A percentile compares a stretch with the other conserved stretches of the same genome.
Evolutionary conservation across 1,140 invertebrate genomes (phyloP).

Genomic region (Grapholita molesta): DNA sequence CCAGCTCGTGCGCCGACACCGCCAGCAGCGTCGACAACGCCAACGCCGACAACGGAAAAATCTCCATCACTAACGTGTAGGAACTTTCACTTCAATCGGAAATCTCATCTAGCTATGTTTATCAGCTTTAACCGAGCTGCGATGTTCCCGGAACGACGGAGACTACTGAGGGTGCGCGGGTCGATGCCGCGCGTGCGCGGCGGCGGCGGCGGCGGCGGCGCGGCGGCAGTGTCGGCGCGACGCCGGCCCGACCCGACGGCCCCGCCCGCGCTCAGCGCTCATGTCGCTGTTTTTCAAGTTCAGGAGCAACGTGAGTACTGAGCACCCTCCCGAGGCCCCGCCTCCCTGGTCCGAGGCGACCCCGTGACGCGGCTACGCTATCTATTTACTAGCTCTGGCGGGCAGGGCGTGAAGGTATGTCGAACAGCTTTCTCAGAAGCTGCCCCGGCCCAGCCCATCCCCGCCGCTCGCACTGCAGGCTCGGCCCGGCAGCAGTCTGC

Average conservation of each 20-base stretch:
- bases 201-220: conserved; percentile 43
- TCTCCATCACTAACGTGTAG: conserved; percentile 34
- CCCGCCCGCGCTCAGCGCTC: conserved; percentile 20
- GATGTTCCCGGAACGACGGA: not conserved
- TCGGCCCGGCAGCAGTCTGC: not conserved
- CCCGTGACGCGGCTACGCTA: not conserved
- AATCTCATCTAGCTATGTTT: not conserved
- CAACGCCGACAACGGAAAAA: conserved; percentile 37
- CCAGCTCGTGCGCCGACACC: conserved; percentile 60
- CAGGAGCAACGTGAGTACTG: conserved; percentile 47
- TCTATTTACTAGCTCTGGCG: not conserved
- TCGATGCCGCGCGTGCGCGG: conserved; percentile 33
- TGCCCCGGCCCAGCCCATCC: not conserved
- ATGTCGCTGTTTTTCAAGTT: conserved; percentile 61
- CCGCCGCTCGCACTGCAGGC: not conserved
- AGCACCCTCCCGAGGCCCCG: conserved; percentile 22
- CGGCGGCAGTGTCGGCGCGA: conserved; percentile 48
- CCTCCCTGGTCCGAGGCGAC: no score
- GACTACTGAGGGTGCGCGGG: conserved; percentile 25
- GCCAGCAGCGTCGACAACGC: conserved; percentile 22
- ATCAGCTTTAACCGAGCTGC: not conserved
- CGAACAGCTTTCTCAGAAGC: not conserved
- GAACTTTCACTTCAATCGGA: not conserved
- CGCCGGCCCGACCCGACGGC: conserved; percentile 28
- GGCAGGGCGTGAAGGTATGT: not conserved